These are phyloP conservation scores for Aurelia aurita DNA, from an alignment of 30 jellyfish, hydroid and myxozoan species.

Conservation along the genomic window DNA sequence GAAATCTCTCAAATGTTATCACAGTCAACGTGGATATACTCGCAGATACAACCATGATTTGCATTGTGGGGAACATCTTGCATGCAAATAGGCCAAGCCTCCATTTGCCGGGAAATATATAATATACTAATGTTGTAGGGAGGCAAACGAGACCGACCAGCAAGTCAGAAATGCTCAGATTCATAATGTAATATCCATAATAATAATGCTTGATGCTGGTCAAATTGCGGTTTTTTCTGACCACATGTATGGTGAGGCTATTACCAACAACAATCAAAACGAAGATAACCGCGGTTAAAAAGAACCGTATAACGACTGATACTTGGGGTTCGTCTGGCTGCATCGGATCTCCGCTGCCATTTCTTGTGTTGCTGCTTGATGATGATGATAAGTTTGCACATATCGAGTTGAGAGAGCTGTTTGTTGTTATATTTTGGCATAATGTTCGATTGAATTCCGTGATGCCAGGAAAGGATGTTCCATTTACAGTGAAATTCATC, in stretches of 20 bases:
- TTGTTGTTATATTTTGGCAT: no score
- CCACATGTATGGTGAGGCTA: conserved; percentile 69
- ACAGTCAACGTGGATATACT: conserved; percentile 75
- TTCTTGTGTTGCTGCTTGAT: not conserved
- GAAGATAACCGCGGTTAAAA: conserved; percentile 57
- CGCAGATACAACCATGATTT: conserved; percentile 75
- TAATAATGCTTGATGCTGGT: conserved; percentile 70
- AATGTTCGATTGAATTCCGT: no score
- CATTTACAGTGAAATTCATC: no score
- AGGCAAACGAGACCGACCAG: conserved; percentile 78
- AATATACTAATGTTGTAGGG: conserved; percentile 64
- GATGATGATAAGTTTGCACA: not conserved
- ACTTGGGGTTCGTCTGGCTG: conserved; percentile 24
- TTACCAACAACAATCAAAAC: conserved; percentile 67
- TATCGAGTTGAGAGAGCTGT: no score
- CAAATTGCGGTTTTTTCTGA: conserved; percentile 50
- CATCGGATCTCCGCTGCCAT: not conserved
- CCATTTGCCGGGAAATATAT: conserved; percentile 54
- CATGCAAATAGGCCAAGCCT: conserved; percentile 60
- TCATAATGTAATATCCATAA: conserved; percentile 75
- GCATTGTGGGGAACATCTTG: conserved; percentile 78
- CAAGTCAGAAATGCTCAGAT: conserved; percentile 71
- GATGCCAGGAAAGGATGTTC: no score
- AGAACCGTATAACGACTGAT: conserved; percentile 53
- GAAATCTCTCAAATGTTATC: conserved; percentile 70